phyloP scores from a whole-genome alignment of 2,888 invertebrate genomes.

The Leuctra nigra region DNA sequence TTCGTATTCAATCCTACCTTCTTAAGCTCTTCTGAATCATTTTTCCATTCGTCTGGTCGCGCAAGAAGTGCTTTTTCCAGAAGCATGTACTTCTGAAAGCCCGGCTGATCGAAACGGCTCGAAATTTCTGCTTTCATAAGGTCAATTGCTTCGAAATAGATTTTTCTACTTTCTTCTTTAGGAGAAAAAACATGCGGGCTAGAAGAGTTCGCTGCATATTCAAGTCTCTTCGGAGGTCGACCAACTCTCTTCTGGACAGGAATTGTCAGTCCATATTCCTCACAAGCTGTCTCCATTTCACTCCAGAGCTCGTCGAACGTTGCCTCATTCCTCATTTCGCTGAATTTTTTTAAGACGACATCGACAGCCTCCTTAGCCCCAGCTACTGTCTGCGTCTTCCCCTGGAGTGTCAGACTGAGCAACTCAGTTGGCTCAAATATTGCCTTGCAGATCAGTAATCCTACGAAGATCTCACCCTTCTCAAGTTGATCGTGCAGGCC shows the following conservation, averaged over 20 bases:
- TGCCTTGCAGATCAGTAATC: slow-evolving; percentile 7
- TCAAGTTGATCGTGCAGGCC: slow-evolving; percentile 9
- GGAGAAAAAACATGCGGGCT: neutral
- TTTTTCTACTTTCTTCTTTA: slow-evolving; percentile 3
- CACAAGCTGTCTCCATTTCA: slow-evolving; percentile 9
- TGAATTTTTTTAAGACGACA: neutral
- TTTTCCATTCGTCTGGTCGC: slow-evolving; percentile 3
- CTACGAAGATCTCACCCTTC: slow-evolving; percentile 6
- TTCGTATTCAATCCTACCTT: slow-evolving; percentile 3
- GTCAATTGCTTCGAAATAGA: slow-evolving; percentile 15
- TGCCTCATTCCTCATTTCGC: neutral
- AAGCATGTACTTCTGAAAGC: slow-evolving; percentile 9
- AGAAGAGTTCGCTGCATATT: too few species aligned
- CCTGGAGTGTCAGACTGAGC: slow-evolving; percentile 6
- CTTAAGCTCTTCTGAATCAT: slow-evolving; percentile 7
- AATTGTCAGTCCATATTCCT: neutral
- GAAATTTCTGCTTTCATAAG: slow-evolving; percentile 9
- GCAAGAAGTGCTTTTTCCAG: slow-evolving; percentile 3
- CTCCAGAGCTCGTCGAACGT: neutral
- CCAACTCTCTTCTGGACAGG: slow-evolving; percentile 3
- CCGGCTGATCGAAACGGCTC: slow-evolving; percentile 9
- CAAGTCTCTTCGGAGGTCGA: slow-evolving; percentile 6
- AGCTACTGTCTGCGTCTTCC: neutral
- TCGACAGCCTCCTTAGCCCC: slow-evolving; percentile 9
- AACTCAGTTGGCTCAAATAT: slow-evolving; percentile 9